These are phyloP conservation scores for Platichthys flesus DNA, from an alignment of 2,113 vertebrate species.

Conservation along the genomic window DNA sequence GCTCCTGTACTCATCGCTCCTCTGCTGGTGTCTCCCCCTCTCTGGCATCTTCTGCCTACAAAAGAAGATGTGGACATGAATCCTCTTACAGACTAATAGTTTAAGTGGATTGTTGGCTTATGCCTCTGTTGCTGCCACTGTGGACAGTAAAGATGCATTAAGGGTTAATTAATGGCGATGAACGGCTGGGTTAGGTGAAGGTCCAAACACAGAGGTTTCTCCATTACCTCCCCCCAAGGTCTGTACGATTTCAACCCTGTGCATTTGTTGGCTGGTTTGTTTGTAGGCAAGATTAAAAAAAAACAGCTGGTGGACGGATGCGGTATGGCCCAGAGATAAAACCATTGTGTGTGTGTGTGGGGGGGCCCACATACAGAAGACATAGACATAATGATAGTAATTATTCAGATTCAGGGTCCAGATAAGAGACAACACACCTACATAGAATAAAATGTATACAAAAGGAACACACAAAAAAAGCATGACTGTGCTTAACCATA, in stretches of 20 bases:
- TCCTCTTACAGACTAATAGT: too few species aligned
- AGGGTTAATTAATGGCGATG: constrained; percentile 12
- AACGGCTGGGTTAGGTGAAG: constrained; percentile 4
- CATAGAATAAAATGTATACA: too few species aligned
- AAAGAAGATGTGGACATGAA: constrained; percentile 26
- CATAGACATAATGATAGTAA: too few species aligned
- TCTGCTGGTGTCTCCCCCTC: constrained; percentile 50
- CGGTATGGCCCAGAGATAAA: too few species aligned
- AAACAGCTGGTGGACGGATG: too few species aligned
- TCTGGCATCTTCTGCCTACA: constrained; percentile 64
- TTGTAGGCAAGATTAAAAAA: not conserved
- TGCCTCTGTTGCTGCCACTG: not conserved
- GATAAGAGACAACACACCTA: too few species aligned
- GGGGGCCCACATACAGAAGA: too few species aligned
- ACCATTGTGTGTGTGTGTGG: too few species aligned
- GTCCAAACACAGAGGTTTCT: not conserved
- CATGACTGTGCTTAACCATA: too few species aligned
- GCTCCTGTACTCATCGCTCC: constrained; percentile 52
- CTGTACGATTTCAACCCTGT: too few species aligned
- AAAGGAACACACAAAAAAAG: too few species aligned
- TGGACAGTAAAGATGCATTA: constrained; percentile 2
- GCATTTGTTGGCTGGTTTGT: not conserved
- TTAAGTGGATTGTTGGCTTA: constrained; percentile 26
- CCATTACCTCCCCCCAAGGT: not conserved
- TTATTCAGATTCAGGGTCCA: too few species aligned